phyloP scores from a whole-genome alignment of 1,140 invertebrate genomes.

The Ostrea edulis region DNA sequence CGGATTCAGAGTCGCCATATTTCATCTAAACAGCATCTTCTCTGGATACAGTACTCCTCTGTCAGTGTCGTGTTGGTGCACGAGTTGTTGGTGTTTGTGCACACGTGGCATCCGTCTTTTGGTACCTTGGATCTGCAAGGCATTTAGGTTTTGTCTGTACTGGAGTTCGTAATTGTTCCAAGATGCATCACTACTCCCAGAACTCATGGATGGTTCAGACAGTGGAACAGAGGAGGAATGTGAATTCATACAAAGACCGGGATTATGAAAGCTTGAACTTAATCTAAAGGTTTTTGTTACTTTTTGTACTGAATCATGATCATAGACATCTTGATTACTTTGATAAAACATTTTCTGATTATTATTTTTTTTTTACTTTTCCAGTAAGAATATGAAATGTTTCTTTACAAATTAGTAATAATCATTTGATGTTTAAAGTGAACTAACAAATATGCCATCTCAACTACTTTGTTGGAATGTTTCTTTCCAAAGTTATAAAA shows the following conservation, averaged over 20 bases:
- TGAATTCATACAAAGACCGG: too few relatives aligned
- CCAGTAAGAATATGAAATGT: background rate
- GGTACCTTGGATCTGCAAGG: conserved; percentile 49
- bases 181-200: conserved; percentile 48
- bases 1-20: conserved; percentile 49
- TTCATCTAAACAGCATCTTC: conserved; percentile 35
- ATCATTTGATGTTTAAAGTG: background rate
- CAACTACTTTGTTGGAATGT: background rate
- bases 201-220: conserved; percentile 42
- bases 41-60: conserved; percentile 52
- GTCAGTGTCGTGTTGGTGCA: conserved; percentile 50
- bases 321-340: background rate
- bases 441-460: background rate
- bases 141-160: background rate
- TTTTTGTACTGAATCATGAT: background rate
- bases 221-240: background rate
- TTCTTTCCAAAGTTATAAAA: background rate
- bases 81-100: conserved; percentile 49
- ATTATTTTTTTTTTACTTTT: background rate
- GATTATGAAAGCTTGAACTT: too few relatives aligned
- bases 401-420: background rate
- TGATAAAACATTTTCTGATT: background rate
- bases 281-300: background rate
- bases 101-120: conserved; percentile 51
- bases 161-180: conserved; percentile 46